A percentile compares a stretch with the other conserved stretches of the same genome.
phyloP scores from a whole-genome alignment of 2,888 invertebrate genomes.

The Lasioglossum pauxillum region DNA sequence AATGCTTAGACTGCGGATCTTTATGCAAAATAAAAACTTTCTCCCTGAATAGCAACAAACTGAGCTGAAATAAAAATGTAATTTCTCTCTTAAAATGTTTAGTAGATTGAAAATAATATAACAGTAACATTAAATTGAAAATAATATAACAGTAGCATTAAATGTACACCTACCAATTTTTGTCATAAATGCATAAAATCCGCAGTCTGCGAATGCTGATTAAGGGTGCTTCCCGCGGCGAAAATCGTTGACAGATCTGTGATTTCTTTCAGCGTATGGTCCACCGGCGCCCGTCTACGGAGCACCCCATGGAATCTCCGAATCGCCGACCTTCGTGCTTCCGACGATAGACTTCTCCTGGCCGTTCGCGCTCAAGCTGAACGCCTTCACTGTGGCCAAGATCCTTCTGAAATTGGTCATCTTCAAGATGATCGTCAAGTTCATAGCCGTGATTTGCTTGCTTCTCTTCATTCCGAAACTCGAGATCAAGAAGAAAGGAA shows the following conservation, averaged over 20 bases:
- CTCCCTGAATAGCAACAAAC: too few relatives aligned
- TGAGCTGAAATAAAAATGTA: too few relatives aligned
- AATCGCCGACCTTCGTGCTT: constrained; percentile 73
- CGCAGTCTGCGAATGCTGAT: background rate
- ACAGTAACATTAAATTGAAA: too few relatives aligned
- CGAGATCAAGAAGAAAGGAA: constrained; percentile 80
- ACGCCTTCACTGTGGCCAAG: constrained; percentile 90
- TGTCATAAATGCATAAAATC: too few relatives aligned
- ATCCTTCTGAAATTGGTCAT: constrained; percentile 90
- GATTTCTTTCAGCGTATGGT: constrained; percentile 81
- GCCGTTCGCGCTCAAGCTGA: constrained; percentile 88
- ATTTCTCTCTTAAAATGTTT: too few relatives aligned
- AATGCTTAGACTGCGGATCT: background rate
- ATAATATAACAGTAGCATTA: too few relatives aligned
- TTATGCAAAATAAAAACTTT: too few relatives aligned
- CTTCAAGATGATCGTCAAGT: constrained; percentile 93
- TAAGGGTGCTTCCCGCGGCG: background rate
- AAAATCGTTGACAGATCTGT: background rate
- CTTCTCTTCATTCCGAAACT: constrained; percentile 91
- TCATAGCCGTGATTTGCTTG: constrained; percentile 91
- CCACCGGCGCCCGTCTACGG: constrained; percentile 80
- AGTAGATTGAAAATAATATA: too few relatives aligned
- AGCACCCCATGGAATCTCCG: constrained; percentile 87
- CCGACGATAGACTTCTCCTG: constrained; percentile 86
- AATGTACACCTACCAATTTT: too few relatives aligned